These are phyloP conservation scores for Nanorana parkeri DNA, from an alignment of 2,113 vertebrate genomes.

Conservation along the genomic window DNA sequence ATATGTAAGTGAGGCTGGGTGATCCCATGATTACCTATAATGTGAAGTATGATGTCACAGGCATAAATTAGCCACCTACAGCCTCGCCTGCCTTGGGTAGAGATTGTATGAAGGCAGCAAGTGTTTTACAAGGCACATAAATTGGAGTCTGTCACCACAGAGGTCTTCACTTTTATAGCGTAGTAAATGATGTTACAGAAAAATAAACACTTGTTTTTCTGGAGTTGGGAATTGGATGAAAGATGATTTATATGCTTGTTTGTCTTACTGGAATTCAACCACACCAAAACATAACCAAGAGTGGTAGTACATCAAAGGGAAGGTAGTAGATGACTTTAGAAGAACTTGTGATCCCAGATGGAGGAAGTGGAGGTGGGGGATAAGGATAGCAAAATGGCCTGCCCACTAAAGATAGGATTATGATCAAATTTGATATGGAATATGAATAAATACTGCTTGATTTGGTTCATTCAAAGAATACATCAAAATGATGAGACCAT, in stretches of 20 bases:
- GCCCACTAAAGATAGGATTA: too few relatives aligned
- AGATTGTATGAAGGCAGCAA: neutral
- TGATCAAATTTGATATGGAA: too few relatives aligned
- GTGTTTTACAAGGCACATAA: slow-evolving; percentile 28
- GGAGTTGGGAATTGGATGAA: neutral
- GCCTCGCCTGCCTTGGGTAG: neutral
- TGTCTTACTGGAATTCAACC: neutral
- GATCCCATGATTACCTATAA: slow-evolving; percentile 1
- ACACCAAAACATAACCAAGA: neutral
- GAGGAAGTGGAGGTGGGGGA: too few relatives aligned
- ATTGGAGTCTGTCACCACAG: neutral
- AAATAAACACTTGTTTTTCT: neutral
- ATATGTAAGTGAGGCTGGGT: neutral
- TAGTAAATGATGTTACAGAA: neutral
- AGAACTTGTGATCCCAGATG: too few relatives aligned
- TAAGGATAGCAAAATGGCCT: too few relatives aligned
- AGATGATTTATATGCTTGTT: slow-evolving; percentile 23
- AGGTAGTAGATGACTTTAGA: too few relatives aligned
- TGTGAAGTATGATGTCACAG: slow-evolving; percentile 1
- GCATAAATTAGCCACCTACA: neutral
- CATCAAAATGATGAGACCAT: too few relatives aligned
- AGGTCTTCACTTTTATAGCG: slow-evolving; percentile 8
- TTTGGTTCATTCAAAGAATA: too few relatives aligned
- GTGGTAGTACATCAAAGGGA: too few relatives aligned
- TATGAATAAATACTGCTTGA: too few relatives aligned